Conservation (phyloP, 1,140 invertebrate genomes). For the Yoshiicerus persimilis region DNA sequence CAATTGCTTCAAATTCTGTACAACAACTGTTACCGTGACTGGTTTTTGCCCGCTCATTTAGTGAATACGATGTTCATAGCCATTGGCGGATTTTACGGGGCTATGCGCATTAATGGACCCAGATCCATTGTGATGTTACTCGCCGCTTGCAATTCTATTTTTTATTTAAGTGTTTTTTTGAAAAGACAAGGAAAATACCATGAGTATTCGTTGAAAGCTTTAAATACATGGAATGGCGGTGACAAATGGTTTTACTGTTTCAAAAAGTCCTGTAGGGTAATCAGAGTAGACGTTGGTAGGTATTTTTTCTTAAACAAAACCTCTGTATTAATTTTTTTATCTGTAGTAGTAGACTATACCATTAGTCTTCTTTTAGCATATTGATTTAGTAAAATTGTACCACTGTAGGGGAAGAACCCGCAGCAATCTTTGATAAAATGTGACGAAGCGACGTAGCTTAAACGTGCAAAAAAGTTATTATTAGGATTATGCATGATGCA, state of each 20-base stretch:
- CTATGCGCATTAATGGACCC: not conserved
- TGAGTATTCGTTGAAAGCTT: not conserved
- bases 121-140: not conserved
- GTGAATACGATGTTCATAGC: not conserved
- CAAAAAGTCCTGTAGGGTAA: not conserved
- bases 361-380: not conserved
- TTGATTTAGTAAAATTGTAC: no score
- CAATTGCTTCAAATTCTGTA: not conserved
- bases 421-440: no score
- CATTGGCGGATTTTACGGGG: not conserved
- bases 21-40: not conserved
- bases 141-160: not conserved
- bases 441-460: no score
- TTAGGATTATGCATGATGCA: no score
- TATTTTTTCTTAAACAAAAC: not conserved
- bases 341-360: not conserved
- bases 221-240: not conserved
- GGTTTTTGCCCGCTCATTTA: not conserved
- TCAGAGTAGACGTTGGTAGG: not conserved
- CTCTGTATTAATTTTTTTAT: not conserved
- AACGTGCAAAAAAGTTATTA: no score
- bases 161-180: not conserved
- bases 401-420: no score
- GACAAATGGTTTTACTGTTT: not conserved
- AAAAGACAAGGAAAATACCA: not conserved